Conservation (phyloP, 64 coral and sea anemone species). For the Montipora sp. region DNA sequence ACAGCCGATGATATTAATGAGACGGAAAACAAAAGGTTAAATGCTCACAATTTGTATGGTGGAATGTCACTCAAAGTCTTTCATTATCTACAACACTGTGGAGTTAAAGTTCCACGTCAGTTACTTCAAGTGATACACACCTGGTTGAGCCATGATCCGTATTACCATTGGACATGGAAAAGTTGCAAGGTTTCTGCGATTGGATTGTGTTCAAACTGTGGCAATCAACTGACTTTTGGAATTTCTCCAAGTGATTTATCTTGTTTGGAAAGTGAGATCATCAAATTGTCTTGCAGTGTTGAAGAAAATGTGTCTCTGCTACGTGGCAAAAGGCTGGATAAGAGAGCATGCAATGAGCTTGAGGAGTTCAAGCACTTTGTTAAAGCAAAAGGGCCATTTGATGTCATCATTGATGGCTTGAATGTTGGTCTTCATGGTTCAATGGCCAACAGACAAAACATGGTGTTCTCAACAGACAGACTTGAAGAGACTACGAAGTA, state of each 20-base stretch:
- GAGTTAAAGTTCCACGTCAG: slow-evolving; percentile 38
- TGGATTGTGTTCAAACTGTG: slow-evolving; percentile 69
- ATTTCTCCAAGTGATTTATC: slow-evolving; percentile 39
- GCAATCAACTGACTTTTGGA: slow-evolving; percentile 32
- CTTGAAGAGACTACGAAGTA: slow-evolving; percentile 29
- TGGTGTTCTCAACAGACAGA: slow-evolving; percentile 61
- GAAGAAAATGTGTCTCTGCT: neutral
- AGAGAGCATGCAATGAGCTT: slow-evolving; percentile 12
- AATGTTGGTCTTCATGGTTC: slow-evolving; percentile 76
- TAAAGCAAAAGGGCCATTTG: slow-evolving; percentile 69
- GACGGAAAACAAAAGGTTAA: neutral
- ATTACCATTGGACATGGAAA: slow-evolving; percentile 72
- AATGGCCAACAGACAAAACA: slow-evolving; percentile 30
- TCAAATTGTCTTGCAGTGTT: slow-evolving; percentile 11
- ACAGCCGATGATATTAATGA: neutral
- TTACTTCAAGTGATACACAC: slow-evolving; percentile 35
- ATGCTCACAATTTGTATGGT: slow-evolving; percentile 3
- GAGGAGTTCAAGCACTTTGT: slow-evolving; percentile 53
- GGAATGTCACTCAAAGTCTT: slow-evolving; percentile 50
- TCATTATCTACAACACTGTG: slow-evolving; percentile 71
- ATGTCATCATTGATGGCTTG: slow-evolving; percentile 87
- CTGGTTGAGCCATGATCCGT: slow-evolving; percentile 70
- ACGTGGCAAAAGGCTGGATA: neutral
- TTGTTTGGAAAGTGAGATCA: slow-evolving; percentile 62
- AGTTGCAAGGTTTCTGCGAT: slow-evolving; percentile 21